A percentile compares a stretch with the other conserved stretches of the same genome.
Conservation (phyloP, 30 jellyfish, hydroid and myxozoan genomes). For the Nemopilema nomurai region DNA sequence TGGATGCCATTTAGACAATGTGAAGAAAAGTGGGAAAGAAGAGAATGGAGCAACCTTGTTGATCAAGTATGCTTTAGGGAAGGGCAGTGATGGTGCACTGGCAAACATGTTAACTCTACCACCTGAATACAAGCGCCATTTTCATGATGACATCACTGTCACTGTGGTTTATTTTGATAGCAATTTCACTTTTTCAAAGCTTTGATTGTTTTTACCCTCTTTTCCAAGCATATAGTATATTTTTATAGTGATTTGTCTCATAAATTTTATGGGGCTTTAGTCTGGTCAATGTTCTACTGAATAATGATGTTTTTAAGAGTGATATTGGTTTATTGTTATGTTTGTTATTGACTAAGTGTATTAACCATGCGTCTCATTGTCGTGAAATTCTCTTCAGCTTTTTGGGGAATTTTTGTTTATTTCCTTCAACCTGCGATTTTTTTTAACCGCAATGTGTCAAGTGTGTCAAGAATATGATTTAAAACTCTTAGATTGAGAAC, state of each 20-base stretch:
- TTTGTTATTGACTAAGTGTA: no score
- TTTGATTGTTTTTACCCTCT: not conserved
- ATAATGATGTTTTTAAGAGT: no score
- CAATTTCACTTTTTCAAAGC: conserved; percentile 11
- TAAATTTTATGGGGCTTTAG: no score
- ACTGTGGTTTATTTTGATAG: conserved; percentile 75
- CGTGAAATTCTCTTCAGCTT: no score
- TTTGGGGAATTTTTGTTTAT: no score
- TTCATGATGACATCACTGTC: conserved; percentile 94
- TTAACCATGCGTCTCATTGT: no score
- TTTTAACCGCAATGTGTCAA: no score
- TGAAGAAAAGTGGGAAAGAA: conserved; percentile 17
- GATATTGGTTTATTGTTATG: no score
- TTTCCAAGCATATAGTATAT: not conserved
- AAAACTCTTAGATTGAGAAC: no score
- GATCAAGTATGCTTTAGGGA: conserved; percentile 81
- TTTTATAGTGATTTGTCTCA: not conserved
- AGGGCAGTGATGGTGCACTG: conserved; percentile 54
- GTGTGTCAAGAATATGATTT: no score
- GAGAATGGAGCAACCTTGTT: conserved; percentile 90
- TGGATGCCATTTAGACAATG: conserved; percentile 65
- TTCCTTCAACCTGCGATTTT: no score
- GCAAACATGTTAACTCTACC: conserved; percentile 77
- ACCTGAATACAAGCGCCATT: conserved; percentile 62
- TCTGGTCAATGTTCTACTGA: no score